Conservation (phyloP, 2,113 vertebrate genomes). For the Limanda limanda region DNA sequence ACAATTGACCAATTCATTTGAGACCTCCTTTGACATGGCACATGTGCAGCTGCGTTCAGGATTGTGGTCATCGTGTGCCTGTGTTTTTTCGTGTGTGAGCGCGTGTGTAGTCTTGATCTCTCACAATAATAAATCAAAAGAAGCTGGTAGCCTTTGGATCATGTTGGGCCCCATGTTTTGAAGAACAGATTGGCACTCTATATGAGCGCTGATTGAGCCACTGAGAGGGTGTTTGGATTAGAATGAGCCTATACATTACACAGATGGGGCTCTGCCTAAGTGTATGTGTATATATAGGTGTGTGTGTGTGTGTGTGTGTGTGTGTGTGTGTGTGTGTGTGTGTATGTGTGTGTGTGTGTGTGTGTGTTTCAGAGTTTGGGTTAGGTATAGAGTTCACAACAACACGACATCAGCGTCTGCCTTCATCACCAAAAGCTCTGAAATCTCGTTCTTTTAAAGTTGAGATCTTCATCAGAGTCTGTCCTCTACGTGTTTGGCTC, state of each 20-base stretch:
- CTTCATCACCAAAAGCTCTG: neutral
- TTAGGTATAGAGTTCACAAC: too few relatives aligned
- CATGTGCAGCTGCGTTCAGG: slow-evolving; percentile 67
- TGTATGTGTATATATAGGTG: slow-evolving; percentile 10
- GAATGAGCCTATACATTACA: slow-evolving; percentile 59
- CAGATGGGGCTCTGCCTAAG: slow-evolving; percentile 52
- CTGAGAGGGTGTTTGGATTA: slow-evolving; percentile 70
- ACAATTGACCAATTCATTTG: slow-evolving; percentile 80
- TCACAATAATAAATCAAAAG: slow-evolving; percentile 71
- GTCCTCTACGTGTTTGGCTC: too few relatives aligned
- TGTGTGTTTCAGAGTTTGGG: too few relatives aligned
- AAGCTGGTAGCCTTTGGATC: slow-evolving; percentile 65
- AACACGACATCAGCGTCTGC: neutral
- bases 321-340: neutral
- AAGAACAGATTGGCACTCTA: slow-evolving; percentile 62
- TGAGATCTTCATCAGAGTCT: too few relatives aligned
- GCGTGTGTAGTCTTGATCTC: slow-evolving; percentile 25
- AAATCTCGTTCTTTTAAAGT: too few relatives aligned
- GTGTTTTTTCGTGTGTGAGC: slow-evolving; percentile 22
- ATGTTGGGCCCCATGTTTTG: slow-evolving; percentile 57
- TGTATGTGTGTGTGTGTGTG: too few relatives aligned
- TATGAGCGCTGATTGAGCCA: slow-evolving; percentile 61
- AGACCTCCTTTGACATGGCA: slow-evolving; percentile 63
- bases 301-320: slow-evolving; percentile 20
- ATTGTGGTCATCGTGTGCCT: slow-evolving; percentile 47